Base-by-base conservation (phyloP, 2,888 invertebrate genomes). In the Morpho achilles region DNA sequence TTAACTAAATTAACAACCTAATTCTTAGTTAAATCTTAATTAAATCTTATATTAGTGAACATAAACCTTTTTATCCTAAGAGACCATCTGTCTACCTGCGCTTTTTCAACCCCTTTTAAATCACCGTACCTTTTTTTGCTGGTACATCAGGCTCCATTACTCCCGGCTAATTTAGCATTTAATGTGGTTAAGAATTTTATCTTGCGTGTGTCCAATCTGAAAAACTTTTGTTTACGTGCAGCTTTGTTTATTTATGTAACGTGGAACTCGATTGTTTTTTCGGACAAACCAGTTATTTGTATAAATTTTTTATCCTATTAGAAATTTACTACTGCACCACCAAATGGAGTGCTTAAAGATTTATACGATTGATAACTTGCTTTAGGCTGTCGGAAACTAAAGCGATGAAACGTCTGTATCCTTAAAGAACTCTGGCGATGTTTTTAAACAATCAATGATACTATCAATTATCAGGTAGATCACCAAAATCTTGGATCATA, bases 21-120 rank as follows among this genome's bases (percentile, higher is more conserved):
- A 5, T 32, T 16, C 16, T 16, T 32, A 32, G 32, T 32, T 32
- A 2, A 32, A 32, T 32, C 32, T 32, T 32, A 32, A 32, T 43
- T 43, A 6, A 43, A 9, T 43, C 8, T 43, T 9, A 9, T 43
- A 43, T 43, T 16, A 42, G 9, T 42, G 41, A 16, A 22, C 7
- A 32, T 8, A 23, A 23, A 43, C 43, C 51, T 43, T n/a, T 51
- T n/a, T 43, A 43, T 51, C 43, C 8, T n/a, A 43, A 22, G n/a
- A 7, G 16, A 23, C 50, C 58, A 53, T 53, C 58, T 58, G 58
- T 41, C 53, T 53, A 50, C 58, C 53, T 53, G 58, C 10, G 8
- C 44, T 8, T n/a, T 48, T 50, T 45, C 45, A 50, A 45, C 45
- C 44, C 16, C 52, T 44, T 45, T 53, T 45, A 39, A 53, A 53